Evolutionary conservation across 2,113 vertebrate genomes (phyloP), one percentile per base, ranked within the genome.

Genomic region (Poeciliopsis retropinna): DNA sequence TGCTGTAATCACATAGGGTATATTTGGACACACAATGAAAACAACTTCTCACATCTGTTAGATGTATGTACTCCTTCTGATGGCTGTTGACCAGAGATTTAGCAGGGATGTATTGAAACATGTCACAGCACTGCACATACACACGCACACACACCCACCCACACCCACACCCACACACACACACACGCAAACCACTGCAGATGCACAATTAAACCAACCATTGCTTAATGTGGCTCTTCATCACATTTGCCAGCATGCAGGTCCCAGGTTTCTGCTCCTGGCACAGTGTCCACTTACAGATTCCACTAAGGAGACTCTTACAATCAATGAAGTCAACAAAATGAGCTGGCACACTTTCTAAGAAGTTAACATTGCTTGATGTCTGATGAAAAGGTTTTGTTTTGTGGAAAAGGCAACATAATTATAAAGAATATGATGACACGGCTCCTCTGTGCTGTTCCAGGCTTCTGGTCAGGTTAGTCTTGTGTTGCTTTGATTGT

Each of bases 291-390:
- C 86, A 64, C 70, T 82, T 83, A 82, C 57, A 4, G 75, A 75
- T 87, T 70, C 79, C 76, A 66, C 75, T 71, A 61, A 75, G 73
- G 76, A 66, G 74, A 80, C 74, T 85, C 60, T 70, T 78, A 87
- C 82, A 90, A 87, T 87, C 83, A 89, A 84, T 91, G 91, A 80
- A 89, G 84, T 88, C 88, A 87, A 86, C 84, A 83, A 82, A 92
- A 87, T 75, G 79, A 31, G 30, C 30, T 67, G 25, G 64, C 76
- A 85, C 84, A 81, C 71, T 83, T 86, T 78, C 69, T 60, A 17
- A 78, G 73, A 67, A 68, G 70, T 76, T 70, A 82, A 75, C 62
- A 47, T 29, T 2, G 70, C 62, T 65, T 19, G 19, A 71, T 83
- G 57, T 9, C 25, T 5, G 8, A 31, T 17, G 1, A 0, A 57